Base-by-base conservation (phyloP, 37 sponge, comb jelly and placozoan species). In the Halichondria panicea region DNA sequence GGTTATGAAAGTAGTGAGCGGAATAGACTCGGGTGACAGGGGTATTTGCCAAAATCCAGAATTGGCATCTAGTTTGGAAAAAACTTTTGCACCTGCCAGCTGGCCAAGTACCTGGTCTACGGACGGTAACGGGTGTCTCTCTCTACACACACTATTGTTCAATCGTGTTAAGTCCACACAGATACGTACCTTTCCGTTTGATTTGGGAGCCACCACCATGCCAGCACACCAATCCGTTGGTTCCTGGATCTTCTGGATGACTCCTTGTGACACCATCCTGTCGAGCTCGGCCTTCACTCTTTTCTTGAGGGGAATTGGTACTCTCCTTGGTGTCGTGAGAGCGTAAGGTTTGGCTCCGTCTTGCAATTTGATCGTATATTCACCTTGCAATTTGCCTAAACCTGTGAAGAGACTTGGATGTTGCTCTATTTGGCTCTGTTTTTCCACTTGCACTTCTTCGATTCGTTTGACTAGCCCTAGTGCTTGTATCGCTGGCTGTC, bases 1-100 rank as follows among this genome's bases (percentile, higher is more conserved):
- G 1, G 87, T 86, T 7, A 80, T 87, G 38, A 87, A 87, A 22
- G 82, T 87, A 24, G 86, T 85, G 40, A 87, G 67, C 32, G 35
- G 56, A 12, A 70, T 44, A 9, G 81, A 67, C 24, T 75, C 60
- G 2, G 83, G 71, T n/a, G 70, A 11, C 30, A 87, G 63, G 22
- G 43, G 56, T 7, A 82, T 66, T 46, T 88, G 83, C 88, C 83
- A 81, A 28, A 61, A 88, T 11, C 88, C 77, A 1, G 81, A 80
- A 34, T 81, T 79, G 28, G 81, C 74, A 72, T 86, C 87, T 2
- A 87, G 71, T 37, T 81, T 87, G 0, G 87, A 69, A 57, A 87
- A 81, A 13, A 42, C 28, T 48, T 80, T 80, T 1, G 65, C 72
- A 45, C 57, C 67, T 18, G 44, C 67, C 5, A 81, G n/a, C 28